These are phyloP conservation scores for Drosophila pandora DNA, from an alignment of 1,140 invertebrate genomes.

Conservation along the genomic window DNA sequence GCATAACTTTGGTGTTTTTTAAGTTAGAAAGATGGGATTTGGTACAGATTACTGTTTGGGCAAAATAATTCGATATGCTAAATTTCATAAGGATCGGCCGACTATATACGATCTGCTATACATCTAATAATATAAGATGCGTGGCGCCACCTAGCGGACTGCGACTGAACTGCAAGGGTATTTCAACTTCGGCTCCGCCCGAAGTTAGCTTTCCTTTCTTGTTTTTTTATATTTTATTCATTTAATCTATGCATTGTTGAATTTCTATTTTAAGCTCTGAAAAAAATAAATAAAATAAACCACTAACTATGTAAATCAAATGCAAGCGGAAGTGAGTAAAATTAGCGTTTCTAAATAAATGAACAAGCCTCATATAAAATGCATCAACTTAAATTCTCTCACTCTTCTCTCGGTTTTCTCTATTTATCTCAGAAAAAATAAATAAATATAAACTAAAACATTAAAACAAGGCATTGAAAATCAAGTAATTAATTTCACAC, in stretches of 20 bases:
- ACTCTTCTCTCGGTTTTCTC: background rate
- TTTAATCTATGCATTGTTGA: background rate
- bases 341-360: slow-evolving; percentile 54
- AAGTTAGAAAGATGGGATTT: no score
- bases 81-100: no score
- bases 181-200: no score
- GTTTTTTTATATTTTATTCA: background rate
- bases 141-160: no score
- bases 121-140: no score
- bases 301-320: slow-evolving; percentile 26
- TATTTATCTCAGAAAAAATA: background rate
- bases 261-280: slow-evolving; percentile 4
- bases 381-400: slow-evolving; percentile 47
- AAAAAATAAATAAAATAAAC: background rate
- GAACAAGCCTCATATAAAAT: slow-evolving; percentile 47
- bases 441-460: slow-evolving; percentile 16
- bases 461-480: slow-evolving; percentile 44
- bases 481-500: slow-evolving; percentile 76
- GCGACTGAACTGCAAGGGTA: no score
- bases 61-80: no score
- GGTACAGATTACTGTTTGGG: no score
- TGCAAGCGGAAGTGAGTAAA: slow-evolving; percentile 56
- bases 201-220: background rate
- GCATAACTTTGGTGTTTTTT: no score
- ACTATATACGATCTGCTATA: no score